Evolutionary conservation across 2,797 vertebrate species (phyloP), one percentile per base, ranked within the genome.

Genomic region (Zenarchopterus dispar): DNA sequence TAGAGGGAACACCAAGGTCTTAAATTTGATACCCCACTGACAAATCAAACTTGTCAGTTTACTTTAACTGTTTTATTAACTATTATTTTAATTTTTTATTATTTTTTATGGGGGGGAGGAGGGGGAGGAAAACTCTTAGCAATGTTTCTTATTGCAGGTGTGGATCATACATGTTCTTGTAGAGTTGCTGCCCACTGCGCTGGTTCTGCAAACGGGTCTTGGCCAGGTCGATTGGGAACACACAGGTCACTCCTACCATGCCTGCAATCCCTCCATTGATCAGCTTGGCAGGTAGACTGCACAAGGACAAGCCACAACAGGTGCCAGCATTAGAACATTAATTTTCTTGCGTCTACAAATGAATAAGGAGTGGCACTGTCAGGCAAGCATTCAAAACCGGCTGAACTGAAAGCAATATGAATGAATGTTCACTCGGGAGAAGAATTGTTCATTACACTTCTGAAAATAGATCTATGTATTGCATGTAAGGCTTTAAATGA

Each of bases 121-220:
- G 8, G 33, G 33, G 33, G 11, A 9, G 11, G 11, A 47, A 60
- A 56, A 24, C 9, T 22, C 6, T 44, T 13, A 33, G 4, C 8
- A 4, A 17, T 22, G 8, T 55, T 36, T 26, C 4, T 28, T 31
- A 16, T 42, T 8, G 7, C 1, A 3, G 42, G 11, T 6, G 31
- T 31, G 1, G 4, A 13, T 81, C 91, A 80, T 83, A 95, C 95
- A 96, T 95, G 90, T 81, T 95, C 76, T 75, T 94, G 84, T 96
- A 96, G 48, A 94, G 73, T 61, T 90, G 92, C 73, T 95, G 94
- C 41, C 92, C 93, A 2, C 77, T 91, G 70, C 94, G 91, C 48
- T 96, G 95, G 85, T 96, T 96, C 86, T 96, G 95, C 56, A 96
- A 77, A 15, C 95, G 90, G 18, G 95, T 96, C 84, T 96, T 96